Evolutionary conservation across 64 coral and sea anemone species (phyloP), one percentile per base, ranked within the genome.

Genomic region (Orbicella faveolata): DNA sequence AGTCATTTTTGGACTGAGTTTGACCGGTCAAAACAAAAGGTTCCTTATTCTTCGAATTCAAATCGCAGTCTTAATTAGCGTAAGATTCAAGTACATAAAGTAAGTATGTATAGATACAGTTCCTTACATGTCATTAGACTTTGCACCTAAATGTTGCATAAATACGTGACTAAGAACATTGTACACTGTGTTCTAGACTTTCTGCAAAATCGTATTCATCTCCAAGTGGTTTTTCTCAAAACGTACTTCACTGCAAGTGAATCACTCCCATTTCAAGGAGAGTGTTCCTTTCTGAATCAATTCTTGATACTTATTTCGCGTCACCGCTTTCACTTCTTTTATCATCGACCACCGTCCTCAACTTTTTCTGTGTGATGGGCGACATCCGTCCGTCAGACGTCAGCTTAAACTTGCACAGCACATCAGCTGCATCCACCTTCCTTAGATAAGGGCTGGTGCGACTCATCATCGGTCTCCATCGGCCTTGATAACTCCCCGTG

Each of bases 401-500:
- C 84, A 99, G 62, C 36, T 89, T 75, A 66, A 99, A 99, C 75
- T 99, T 99, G 66, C 97, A 99, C 20, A 99, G 79, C 13, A 99
- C 85, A 64, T 64, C 93, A 34, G 73, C 61, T 12, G 88, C 25
- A 17, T 94, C 69, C 20, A 99, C 97, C 68, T 99, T 99, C 25
- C 97, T 95, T 7, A 99, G 84, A 74, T 99, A 99, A 0, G 97
- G 94, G 70, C 94, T 96, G 1, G 94, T 99, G 18, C 97, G 41
- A 80, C 97, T 99, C 97, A 99, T 96, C 97, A 99, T 99, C 6
- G 97, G 97, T 61, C 97, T 76, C 91, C 94, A 99, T 15, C 64
- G 76, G 0, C 97, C 94, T 53, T 91, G 81, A 75, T 99, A 99
- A 25, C 78, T 93, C 2, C 97, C 97, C 2, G 94, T 96, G 85